Percentiles rank a stretch among this genome's conserved stretches.
These are phyloP conservation scores for Columba livia DNA, from an alignment of 2,113 vertebrate genomes.

Conservation along the genomic window DNA sequence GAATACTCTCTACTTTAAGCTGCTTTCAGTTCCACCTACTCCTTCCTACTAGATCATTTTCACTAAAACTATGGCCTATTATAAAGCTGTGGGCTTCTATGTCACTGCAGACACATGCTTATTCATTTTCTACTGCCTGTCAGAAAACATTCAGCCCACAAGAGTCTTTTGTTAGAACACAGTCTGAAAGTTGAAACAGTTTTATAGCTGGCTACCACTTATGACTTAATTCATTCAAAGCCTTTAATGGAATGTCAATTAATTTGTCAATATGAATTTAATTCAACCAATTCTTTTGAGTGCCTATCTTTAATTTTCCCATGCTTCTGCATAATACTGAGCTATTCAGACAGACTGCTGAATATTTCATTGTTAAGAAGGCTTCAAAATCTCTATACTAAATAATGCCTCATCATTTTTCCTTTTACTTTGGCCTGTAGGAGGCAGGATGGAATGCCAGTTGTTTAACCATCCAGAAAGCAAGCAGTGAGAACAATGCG, in stretches of 20 bases:
- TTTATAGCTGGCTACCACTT: constrained; percentile 30
- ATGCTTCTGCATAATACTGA: not conserved
- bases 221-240: constrained; percentile 45
- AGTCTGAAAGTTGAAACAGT: constrained; percentile 5
- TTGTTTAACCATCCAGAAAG: constrained; percentile 55
- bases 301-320: not conserved
- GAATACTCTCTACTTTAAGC: not conserved
- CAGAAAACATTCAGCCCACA: constrained; percentile 29
- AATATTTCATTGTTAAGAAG: constrained; percentile 38
- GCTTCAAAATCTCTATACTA: constrained; percentile 8
- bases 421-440: constrained; percentile 36
- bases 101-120: constrained; percentile 1
- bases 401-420: constrained; percentile 3
- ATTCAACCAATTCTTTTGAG: not conserved
- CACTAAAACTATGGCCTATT: constrained; percentile 1
- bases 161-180: constrained; percentile 43
- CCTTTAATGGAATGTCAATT: constrained; percentile 19
- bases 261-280: constrained; percentile 45
- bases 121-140: constrained; percentile 26
- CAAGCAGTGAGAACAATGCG: constrained; percentile 50
- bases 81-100: constrained; percentile 15
- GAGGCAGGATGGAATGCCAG: constrained; percentile 58
- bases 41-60: constrained; percentile 33
- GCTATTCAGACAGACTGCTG: not conserved
- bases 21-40: constrained; percentile 50